A percentile compares a stretch with the other conserved stretches of the same genome.
Conservation (phyloP, 2,113 vertebrate species). For the Ageneiosus marmoratus region DNA sequence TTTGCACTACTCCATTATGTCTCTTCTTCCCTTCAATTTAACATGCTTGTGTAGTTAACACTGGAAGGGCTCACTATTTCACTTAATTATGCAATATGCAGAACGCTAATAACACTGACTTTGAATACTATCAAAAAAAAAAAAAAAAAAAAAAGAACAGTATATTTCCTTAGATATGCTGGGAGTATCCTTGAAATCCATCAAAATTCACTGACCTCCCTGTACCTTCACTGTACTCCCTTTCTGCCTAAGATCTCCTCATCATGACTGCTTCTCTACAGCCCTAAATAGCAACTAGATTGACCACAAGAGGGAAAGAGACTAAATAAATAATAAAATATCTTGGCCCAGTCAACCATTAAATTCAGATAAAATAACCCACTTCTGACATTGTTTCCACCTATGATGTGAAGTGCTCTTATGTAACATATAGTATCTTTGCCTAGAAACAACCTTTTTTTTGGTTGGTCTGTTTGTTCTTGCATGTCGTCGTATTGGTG, state of each 20-base stretch:
- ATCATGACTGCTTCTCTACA: constrained; percentile 57
- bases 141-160: constrained; percentile 48
- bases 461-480: constrained; percentile 32
- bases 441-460: constrained; percentile 43
- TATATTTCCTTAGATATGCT: not conserved
- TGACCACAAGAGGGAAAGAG: constrained; percentile 61
- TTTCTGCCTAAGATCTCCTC: constrained; percentile 69
- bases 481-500: not conserved
- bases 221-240: constrained; percentile 60
- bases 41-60: not conserved
- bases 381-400: constrained; percentile 60
- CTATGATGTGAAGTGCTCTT: constrained; percentile 30
- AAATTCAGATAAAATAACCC: constrained; percentile 73
- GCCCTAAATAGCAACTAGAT: constrained; percentile 58
- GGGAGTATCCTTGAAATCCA: not conserved
- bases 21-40: too few relatives aligned
- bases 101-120: not conserved
- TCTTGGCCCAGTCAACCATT: constrained; percentile 61
- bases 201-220: constrained; percentile 60
- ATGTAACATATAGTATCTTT: constrained; percentile 32
- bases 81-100: not conserved
- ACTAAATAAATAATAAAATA: constrained; percentile 51
- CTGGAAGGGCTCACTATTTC: not conserved
- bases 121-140: not conserved
- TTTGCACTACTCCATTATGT: not conserved